These are phyloP conservation scores for Rattus rattus DNA, from an alignment of 2,113 vertebrate genomes.

Conservation along the genomic window DNA sequence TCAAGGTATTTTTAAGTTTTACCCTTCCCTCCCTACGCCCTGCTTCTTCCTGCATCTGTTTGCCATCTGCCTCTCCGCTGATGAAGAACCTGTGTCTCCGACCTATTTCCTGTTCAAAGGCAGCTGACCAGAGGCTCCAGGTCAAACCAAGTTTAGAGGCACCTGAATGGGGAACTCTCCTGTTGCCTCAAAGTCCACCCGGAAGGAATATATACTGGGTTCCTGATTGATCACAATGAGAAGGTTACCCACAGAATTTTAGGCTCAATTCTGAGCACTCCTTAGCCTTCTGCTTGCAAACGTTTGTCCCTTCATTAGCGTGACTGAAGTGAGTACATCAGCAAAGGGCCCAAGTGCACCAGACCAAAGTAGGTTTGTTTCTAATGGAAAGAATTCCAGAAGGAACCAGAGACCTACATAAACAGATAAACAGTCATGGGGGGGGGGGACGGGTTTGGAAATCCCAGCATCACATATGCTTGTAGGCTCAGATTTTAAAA, in stretches of 20 bases:
- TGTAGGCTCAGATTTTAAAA: neutral
- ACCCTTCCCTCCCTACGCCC: neutral
- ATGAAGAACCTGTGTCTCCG: neutral
- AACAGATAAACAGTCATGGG: neutral
- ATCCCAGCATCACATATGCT: neutral
- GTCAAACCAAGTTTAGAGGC: neutral
- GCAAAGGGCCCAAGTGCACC: neutral
- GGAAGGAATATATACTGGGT: neutral
- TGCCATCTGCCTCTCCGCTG: neutral
- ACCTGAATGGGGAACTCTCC: neutral
- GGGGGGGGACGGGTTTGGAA: neutral
- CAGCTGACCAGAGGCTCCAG: neutral
- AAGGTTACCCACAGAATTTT: neutral
- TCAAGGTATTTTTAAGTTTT: constrained; percentile 1
- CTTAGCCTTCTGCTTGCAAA: neutral
- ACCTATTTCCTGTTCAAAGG: constrained; percentile 29
- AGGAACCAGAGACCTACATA: neutral
- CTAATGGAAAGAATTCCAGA: neutral
- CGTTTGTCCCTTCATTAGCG: neutral
- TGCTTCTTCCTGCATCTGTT: neutral
- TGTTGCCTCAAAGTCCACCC: neutral
- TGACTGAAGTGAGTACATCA: neutral
- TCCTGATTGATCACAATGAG: neutral
- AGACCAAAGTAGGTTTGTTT: neutral
- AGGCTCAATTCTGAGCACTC: neutral